Percentiles rank a stretch among this genome's conserved stretches.
Evolutionary conservation across 2,113 vertebrate species (phyloP).

Genomic region (Toxotes jaculatrix): DNA sequence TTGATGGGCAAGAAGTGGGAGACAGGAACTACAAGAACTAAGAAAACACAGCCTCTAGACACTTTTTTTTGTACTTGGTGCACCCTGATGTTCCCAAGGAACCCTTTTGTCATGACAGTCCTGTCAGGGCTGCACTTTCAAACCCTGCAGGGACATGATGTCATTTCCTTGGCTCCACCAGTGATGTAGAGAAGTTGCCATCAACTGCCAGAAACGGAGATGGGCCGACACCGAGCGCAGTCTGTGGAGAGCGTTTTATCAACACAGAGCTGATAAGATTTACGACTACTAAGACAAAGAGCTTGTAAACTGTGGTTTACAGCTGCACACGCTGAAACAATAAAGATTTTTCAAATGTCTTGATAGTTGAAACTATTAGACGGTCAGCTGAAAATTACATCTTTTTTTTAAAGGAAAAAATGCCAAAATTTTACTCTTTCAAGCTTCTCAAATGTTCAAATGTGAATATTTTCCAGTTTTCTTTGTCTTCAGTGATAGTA

Average conservation of each 20-base stretch:
- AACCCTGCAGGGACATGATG: slow-evolving; percentile 78
- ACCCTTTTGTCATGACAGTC: slow-evolving; percentile 80
- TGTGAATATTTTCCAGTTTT: background rate
- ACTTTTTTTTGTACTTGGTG: slow-evolving; percentile 58
- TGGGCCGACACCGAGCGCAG: slow-evolving; percentile 26
- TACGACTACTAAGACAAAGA: slow-evolving; percentile 16
- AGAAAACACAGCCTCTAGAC: slow-evolving; percentile 63
- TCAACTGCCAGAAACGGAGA: slow-evolving; percentile 64
- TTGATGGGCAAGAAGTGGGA: slow-evolving; percentile 62
- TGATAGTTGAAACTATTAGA: slow-evolving; percentile 4
- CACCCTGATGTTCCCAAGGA: slow-evolving; percentile 68
- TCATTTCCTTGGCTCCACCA: slow-evolving; percentile 79
- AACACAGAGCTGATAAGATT: slow-evolving; percentile 55
- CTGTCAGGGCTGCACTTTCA: slow-evolving; percentile 74
- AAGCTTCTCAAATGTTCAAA: background rate
- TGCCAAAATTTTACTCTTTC: too few species aligned
- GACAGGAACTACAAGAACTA: slow-evolving; percentile 61
- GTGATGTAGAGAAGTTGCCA: slow-evolving; percentile 69
- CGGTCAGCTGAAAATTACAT: background rate
- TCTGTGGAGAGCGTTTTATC: slow-evolving; percentile 58
- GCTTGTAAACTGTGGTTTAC: slow-evolving; percentile 37
- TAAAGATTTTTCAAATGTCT: slow-evolving; percentile 9
- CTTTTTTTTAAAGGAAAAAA: background rate
- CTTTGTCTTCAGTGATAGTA: too few species aligned
- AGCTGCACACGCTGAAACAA: slow-evolving; percentile 6